Evolutionary conservation across 2,797 vertebrate species (phyloP).

Genomic region (Catamblyrhynchus diadema): DNA sequence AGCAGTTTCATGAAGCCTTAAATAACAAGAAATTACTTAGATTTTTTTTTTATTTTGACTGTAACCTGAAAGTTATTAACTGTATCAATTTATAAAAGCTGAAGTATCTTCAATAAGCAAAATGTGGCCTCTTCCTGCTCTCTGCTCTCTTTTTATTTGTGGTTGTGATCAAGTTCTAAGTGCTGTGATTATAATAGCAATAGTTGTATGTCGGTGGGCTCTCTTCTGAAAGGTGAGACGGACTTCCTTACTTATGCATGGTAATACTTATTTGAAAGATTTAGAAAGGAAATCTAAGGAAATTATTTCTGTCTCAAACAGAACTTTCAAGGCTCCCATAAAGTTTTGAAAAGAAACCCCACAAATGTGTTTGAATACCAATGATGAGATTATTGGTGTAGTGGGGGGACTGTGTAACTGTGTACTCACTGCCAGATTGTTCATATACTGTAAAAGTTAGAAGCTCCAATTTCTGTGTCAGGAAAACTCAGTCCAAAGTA

Average conservation of each 20-base stretch:
- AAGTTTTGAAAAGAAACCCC: constrained; percentile 28
- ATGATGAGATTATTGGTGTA: neutral
- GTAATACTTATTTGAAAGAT: neutral
- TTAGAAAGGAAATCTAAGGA: neutral
- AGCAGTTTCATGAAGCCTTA: neutral
- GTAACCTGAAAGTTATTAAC: neutral
- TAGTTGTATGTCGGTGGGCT: neutral
- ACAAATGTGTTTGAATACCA: neutral
- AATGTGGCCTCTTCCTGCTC: neutral
- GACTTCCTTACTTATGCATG: neutral
- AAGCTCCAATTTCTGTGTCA: neutral
- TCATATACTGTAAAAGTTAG: neutral
- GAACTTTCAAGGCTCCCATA: constrained; percentile 8
- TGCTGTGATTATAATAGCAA: neutral
- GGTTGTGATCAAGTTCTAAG: neutral
- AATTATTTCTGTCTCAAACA: constrained; percentile 4
- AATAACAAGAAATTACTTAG: neutral
- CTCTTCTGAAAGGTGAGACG: neutral
- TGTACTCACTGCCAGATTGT: neutral
- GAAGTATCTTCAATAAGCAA: neutral
- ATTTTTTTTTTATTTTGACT: neutral
- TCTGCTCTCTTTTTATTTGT: neutral
- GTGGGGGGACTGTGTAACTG: neutral
- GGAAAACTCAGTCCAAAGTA: neutral
- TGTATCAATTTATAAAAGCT: neutral